Percentiles rank a stretch among this genome's conserved stretches.
Evolutionary conservation across 2,888 invertebrate genomes (phyloP).

Genomic region (Xestia ashworthii): DNA sequence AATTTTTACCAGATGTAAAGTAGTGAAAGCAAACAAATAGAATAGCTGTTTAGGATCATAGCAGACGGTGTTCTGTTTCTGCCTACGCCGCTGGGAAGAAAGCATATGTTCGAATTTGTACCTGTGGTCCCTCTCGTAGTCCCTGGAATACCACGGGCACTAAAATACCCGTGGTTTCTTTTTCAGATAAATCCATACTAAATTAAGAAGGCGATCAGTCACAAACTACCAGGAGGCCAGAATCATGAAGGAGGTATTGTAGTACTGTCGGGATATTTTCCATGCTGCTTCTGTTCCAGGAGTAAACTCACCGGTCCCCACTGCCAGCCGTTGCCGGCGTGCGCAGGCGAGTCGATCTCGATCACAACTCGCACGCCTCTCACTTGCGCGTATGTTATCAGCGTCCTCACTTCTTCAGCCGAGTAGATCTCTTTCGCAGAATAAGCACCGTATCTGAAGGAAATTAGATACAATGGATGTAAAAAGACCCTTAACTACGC

Average conservation of each 20-base stretch:
- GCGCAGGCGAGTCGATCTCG: slow-evolving; percentile 97
- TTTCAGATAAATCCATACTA: no score
- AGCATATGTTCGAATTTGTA: neutral
- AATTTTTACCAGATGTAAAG: no score
- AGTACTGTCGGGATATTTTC: no score
- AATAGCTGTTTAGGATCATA: neutral
- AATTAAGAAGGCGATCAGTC: no score
- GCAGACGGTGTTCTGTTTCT: neutral
- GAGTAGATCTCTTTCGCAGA: slow-evolving; percentile 93
- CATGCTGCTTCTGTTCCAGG: neutral
- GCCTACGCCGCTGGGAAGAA: neutral
- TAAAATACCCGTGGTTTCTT: no score
- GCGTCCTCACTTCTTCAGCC: slow-evolving; percentile 91
- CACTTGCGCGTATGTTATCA: slow-evolving; percentile 94
- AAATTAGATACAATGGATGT: neutral
- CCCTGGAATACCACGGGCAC: no score
- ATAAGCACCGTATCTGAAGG: slow-evolving; percentile 93
- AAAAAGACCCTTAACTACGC: neutral
- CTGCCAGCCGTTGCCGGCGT: slow-evolving; percentile 96
- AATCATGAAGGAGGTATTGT: no score
- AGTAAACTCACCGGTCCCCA: slow-evolving; percentile 91
- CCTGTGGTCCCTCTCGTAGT: no score
- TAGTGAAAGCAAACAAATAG: neutral
- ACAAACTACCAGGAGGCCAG: no score
- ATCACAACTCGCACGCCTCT: slow-evolving; percentile 96